Base-by-base conservation (phyloP, 2,113 vertebrate genomes). In the Petromus typicus region DNA sequence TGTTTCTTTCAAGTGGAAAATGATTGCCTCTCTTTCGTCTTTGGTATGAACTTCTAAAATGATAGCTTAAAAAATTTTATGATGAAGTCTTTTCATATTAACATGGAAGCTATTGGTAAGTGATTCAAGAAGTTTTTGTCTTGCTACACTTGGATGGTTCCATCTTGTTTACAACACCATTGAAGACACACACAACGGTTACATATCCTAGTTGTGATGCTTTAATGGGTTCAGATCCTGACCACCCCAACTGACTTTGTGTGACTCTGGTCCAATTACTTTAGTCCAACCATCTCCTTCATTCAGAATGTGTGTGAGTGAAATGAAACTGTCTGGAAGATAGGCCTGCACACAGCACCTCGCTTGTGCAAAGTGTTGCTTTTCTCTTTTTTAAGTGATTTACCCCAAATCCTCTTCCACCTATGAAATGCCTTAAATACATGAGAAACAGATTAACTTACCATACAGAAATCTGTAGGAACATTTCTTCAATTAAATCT, bases 401-500 rank as follows among this genome's bases (percentile, higher is more conserved):
- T 59, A 80, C 76, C 30, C 14, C 37, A 27, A 84, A 71, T n/a
- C 10, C 57, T 56, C 22, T 23, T 92, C 92, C 45, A 90, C 48
- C 27, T 85, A 73, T n/a, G 75, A 86, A 86, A 92, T 90, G 61
- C 61, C 73, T 69, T 82, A 27, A 54, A 67, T 2, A 10, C 23
- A 14, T 80, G 48, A 87, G 69, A 37, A 34, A 54, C 48, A 82
- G 51, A 81, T 71, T 93, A 61, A 85, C 82, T 81, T 76, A 88
- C 32, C 92, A 23, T 73, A 73, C 93, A 79, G 11, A 64, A 59
- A 86, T 88, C 91, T 86, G 25, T 71, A 43, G 78, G 78, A 82
- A 63, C 54, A 79, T 73, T 73, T 92, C 48, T 48, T 80, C 27
- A n/a, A 81, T 75, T 95, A 86, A 87, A 75, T 90, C 43, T 71